These are phyloP conservation scores for Elaeidobius kamerunicus DNA, from an alignment of 2,888 invertebrate species.

Conservation along the genomic window DNA sequence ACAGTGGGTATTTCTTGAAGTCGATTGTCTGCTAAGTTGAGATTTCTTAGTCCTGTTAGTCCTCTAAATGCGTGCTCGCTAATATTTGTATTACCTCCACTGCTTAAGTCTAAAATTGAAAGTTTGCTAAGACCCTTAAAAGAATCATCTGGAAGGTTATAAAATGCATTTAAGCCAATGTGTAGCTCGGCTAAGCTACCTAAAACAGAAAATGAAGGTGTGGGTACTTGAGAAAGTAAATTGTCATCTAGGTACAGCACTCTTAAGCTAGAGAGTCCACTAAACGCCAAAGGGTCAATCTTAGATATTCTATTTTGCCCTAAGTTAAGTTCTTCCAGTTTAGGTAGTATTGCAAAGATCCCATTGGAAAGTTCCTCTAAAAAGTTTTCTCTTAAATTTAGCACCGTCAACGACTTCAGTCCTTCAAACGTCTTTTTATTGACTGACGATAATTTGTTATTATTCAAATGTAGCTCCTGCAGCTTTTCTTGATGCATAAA, in stretches of 20 bases:
- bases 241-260: constrained; percentile 84
- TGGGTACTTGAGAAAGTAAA: constrained; percentile 73
- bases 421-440: constrained; percentile 79
- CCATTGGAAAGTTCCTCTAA: constrained; percentile 74
- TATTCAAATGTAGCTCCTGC: constrained; percentile 77
- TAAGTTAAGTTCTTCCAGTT: constrained; percentile 80
- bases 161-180: constrained; percentile 79
- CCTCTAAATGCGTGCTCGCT: constrained; percentile 74
- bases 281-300: constrained; percentile 74
- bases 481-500: constrained; percentile 79
- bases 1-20: constrained; percentile 71
- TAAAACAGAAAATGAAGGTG: constrained; percentile 67
- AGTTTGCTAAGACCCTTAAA: constrained; percentile 75
- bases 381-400: constrained; percentile 79
- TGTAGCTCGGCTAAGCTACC: constrained; percentile 80
- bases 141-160: constrained; percentile 70
- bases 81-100: constrained; percentile 77
- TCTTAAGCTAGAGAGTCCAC: constrained; percentile 70
- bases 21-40: constrained; percentile 79
- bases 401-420: constrained; percentile 70
- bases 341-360: constrained; percentile 69
- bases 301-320: constrained; percentile 81
- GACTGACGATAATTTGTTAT: constrained; percentile 80
- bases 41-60: constrained; percentile 68
- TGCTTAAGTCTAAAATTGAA: constrained; percentile 73